Base-by-base conservation (phyloP, 2,113 vertebrate species). In the Condylura cristata region DNA sequence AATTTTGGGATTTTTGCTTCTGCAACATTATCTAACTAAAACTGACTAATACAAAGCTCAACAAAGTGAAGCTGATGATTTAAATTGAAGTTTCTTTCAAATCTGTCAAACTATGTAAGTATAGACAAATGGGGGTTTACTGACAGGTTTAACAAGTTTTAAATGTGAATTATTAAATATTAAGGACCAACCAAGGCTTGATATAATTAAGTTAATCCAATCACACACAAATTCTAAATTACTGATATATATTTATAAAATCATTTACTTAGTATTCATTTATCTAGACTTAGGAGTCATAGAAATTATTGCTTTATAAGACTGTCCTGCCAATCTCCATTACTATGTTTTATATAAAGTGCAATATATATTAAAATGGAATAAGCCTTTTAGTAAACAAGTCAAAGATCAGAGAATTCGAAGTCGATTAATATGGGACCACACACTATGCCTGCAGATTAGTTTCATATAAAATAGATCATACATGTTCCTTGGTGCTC, bases 181-280 rank as follows among this genome's bases (percentile, higher is more conserved):
- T 72, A 82, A 93, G 14, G 24, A 30, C 8, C 1, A 89, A 68
- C 34, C 71, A 75, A 74, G 4, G 10, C 0, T 79, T 83, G 68
- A 12, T 34, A 58, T 70, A 83, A 61, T 83, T 86, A 53, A 65
- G 2, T 53, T 83, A 83, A 82, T n/a, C 7, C 51, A 80, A 28
- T 94, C 70, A 87, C 32, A 82, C 28, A 82, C 48, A 95, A 86
- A 90, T 94, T 87, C 41, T 83, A 90, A 79, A 56, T 13, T n/a
- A 70, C 14, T 63, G 22, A 71, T 86, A 70, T 8, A 58, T 79
- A 84, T 84, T 68, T 66, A 86, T 53, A 90, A 75, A 10, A 16
- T 63, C 76, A 92, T 30, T 89, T 63, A 74, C 60, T 76, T 87
- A 92, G 22, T 24, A 6, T 16, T 89, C 44, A 86, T 75, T 84